These are phyloP conservation scores for Beris chalybata DNA, from an alignment of 2,888 invertebrate species.

Conservation along the genomic window DNA sequence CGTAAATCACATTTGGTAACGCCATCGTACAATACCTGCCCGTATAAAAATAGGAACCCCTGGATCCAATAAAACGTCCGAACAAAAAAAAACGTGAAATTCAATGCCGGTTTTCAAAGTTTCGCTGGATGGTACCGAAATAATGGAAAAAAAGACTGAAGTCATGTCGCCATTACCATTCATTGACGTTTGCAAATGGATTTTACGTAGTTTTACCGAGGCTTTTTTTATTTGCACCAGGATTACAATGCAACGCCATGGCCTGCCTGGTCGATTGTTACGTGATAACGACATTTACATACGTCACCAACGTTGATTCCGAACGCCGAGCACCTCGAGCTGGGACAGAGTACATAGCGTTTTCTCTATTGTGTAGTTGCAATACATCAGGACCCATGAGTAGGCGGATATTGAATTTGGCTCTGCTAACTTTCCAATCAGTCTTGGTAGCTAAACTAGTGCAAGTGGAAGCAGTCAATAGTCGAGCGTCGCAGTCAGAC, in stretches of 20 bases:
- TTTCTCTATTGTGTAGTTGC: too few relatives aligned
- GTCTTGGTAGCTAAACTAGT: too few relatives aligned
- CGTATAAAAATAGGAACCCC: background rate
- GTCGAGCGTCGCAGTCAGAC: too few relatives aligned
- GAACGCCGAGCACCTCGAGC: too few relatives aligned
- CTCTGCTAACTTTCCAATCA: too few relatives aligned
- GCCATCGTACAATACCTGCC: conserved; percentile 1
- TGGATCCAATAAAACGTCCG: conserved; percentile 28
- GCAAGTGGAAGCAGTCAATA: too few relatives aligned
- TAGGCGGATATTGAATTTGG: too few relatives aligned
- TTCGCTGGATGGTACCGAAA: conserved; percentile 7
- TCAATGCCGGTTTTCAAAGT: conserved; percentile 18
- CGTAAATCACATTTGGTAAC: conserved; percentile 23
- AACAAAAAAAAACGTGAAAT: conserved; percentile 26
- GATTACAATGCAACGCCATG: conserved; percentile 31
- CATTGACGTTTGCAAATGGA: conserved; percentile 35
- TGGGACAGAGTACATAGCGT: too few relatives aligned
- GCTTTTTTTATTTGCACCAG: conserved; percentile 14
- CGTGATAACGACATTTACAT: conserved; percentile 34
- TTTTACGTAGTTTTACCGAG: conserved; percentile 19
- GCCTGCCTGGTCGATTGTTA: conserved; percentile 26
- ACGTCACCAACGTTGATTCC: conserved; percentile 6
- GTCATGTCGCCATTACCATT: conserved; percentile 32
- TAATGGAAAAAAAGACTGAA: conserved; percentile 20
- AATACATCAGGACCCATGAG: too few relatives aligned